phyloP scores from a whole-genome alignment of 2,888 invertebrate genomes.

The Xanthorhoe designata region DNA sequence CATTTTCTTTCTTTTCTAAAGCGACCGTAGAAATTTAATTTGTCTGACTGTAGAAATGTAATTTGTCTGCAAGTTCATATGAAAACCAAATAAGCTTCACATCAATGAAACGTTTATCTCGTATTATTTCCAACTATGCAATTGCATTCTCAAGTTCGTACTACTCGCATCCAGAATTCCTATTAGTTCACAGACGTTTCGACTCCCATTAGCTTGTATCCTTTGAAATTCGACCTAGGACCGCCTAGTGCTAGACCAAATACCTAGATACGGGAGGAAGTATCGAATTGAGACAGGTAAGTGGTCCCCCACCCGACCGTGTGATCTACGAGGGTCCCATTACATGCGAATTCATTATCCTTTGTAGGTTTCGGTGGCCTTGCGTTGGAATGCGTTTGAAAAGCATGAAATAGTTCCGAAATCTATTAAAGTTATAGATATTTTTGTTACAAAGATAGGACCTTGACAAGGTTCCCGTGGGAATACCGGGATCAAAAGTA shows the following conservation, averaged over 20 bases:
- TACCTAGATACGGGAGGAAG: constrained; percentile 56
- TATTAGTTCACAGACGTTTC: neutral
- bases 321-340: constrained; percentile 48
- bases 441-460: no score
- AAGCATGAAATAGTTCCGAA: neutral
- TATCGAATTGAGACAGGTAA: constrained; percentile 68
- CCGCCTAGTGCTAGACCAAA: constrained; percentile 12
- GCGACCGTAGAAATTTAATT: no score
- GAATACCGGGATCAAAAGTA: no score
- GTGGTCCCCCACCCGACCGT: constrained; percentile 57
- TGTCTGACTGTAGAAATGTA: no score
- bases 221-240: constrained; percentile 4
- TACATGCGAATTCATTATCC: constrained; percentile 39
- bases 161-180: neutral
- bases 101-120: no score
- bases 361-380: constrained; percentile 11
- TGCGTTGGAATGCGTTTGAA: constrained; percentile 8
- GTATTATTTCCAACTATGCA: neutral
- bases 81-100: no score
- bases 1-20: no score
- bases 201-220: constrained; percentile 9
- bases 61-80: no score
- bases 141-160: neutral
- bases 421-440: neutral
- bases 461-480: no score